Conservation (phyloP, 2,888 invertebrate genomes). For the Hirtodrosophila alboralis region DNA sequence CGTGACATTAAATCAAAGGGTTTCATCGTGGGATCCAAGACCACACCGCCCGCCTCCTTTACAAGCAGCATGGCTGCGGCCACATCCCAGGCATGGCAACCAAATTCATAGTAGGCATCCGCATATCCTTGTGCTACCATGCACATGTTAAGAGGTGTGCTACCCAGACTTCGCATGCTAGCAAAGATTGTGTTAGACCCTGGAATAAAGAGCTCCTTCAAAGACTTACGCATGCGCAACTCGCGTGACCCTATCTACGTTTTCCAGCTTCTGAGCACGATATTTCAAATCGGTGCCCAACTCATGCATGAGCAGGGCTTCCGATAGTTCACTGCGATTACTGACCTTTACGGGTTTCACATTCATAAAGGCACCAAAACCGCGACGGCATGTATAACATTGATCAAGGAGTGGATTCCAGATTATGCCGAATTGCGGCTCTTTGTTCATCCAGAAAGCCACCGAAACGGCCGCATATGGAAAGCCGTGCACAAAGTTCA, state of each 20-base stretch:
- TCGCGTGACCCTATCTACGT: slow-evolving; percentile 3
- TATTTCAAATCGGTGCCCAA: slow-evolving; percentile 1
- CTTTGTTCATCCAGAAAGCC: slow-evolving; percentile 12
- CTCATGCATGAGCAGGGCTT: slow-evolving; percentile 29
- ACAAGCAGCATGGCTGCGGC: slow-evolving; percentile 93
- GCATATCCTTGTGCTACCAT: slow-evolving; percentile 93
- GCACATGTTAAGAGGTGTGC: slow-evolving; percentile 92
- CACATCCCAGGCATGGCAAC: slow-evolving; percentile 95
- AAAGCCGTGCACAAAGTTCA: slow-evolving; percentile 56
- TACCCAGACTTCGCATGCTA: slow-evolving; percentile 19
- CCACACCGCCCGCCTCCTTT: slow-evolving; percentile 95
- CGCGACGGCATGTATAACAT: slow-evolving; percentile 17
- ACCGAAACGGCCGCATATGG: slow-evolving; percentile 20
- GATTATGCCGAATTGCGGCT: slow-evolving; percentile 20
- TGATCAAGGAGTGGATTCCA: slow-evolving; percentile 27
- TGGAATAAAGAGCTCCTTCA: no score
- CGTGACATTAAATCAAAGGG: slow-evolving; percentile 90
- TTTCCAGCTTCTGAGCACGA: background rate
- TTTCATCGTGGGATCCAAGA: slow-evolving; percentile 91
- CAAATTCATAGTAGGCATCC: slow-evolving; percentile 94
- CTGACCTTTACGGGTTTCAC: background rate
- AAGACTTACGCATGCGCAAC: slow-evolving; percentile 29
- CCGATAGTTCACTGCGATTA: background rate
- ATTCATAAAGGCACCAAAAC: slow-evolving; percentile 25
- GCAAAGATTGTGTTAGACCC: background rate